Evolutionary conservation across 2,888 invertebrate genomes (phyloP), one percentile per base, ranked within the genome.

Genomic region (Heliconius sara): DNA sequence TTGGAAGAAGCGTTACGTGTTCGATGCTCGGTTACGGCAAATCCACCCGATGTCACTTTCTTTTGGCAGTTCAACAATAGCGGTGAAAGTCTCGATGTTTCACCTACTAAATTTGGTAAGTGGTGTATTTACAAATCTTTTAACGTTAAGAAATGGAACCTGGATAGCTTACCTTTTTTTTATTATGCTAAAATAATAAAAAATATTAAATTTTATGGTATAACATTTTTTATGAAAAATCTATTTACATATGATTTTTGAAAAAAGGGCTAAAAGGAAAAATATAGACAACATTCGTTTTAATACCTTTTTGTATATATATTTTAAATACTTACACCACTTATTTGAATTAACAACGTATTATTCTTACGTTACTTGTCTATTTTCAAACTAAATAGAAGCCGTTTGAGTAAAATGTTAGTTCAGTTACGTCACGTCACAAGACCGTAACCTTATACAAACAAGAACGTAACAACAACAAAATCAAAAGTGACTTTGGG

Each of bases 61-160:
- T 96, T 97, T 86, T 98, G 98, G 98, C 97, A 98, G 88, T 98
- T 98, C 92, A 98, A 98, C 90, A 98, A 98, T 89, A 98, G 98
- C 86, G 98, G 98, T 22, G 98, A 98, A 89, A 97, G 97, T 88
- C 96, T 98, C 84, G 97, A 98, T 86, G 97, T 97, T 1, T 96
- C 97, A 6, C 97, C 97, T 5, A 96, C 94, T 2, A 95, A 95
- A 86, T 95, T 92, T 85, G 95, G 95, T 95, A 91, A 90, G 84
- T 34, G 25, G 10, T 30, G 12, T 9, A 25, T 68, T 68, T 6
- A 10, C n/a, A 2, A 22, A 52, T 7, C 2, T 52, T 52, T 52
- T 52, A 22, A 52, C 19, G 52, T 39, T 30, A 30, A 30, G 30
- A 30, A 30, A 4, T 30, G 30, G 30, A 30, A 30, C 30, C 4